A percentile compares a stretch with the other conserved stretches of the same genome.
Evolutionary conservation across 2,113 vertebrate genomes (phyloP).

Genomic region (Aldabrachelys gigantea): DNA sequence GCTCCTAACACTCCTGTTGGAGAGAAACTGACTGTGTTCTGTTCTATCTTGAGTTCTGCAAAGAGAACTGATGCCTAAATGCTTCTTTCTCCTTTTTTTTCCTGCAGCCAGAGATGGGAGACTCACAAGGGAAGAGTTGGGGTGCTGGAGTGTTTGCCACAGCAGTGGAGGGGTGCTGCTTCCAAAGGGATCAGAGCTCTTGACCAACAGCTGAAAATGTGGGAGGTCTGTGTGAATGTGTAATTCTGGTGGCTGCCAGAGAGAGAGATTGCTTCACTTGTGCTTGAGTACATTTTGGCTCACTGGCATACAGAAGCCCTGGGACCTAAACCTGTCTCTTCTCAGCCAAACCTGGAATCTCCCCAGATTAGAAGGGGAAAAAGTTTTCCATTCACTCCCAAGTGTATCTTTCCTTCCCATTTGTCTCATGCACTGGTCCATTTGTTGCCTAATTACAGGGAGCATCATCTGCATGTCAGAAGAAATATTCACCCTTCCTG

Average conservation of each 20-base stretch:
- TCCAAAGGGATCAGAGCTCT: conserved; percentile 9
- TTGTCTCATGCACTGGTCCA: background rate
- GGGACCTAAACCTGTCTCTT: conserved; percentile 9
- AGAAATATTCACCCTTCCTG: background rate
- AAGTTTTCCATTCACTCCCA: conserved; percentile 31
- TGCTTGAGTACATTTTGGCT: conserved; percentile 27
- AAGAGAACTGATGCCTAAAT: background rate
- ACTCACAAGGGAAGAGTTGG: conserved; percentile 28
- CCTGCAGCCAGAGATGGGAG: conserved; percentile 19
- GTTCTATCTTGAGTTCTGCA: background rate
- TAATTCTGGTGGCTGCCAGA: conserved; percentile 45
- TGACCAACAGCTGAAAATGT: background rate
- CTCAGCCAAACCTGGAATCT: conserved; percentile 19
- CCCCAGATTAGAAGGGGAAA: background rate
- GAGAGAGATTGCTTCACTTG: background rate
- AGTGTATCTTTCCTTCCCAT: conserved; percentile 40
- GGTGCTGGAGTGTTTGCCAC: conserved; percentile 29
- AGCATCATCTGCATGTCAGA: background rate
- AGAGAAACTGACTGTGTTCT: background rate
- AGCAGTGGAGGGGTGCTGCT: conserved; percentile 6
- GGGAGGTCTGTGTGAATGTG: background rate
- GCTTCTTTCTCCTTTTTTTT: conserved; percentile 25
- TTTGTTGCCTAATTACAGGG: background rate
- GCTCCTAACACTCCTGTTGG: background rate
- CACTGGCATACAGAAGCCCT: background rate